These are phyloP conservation scores for Phalacrocorax aristotelis DNA, from an alignment of 2,113 vertebrate genomes.

Conservation along the genomic window DNA sequence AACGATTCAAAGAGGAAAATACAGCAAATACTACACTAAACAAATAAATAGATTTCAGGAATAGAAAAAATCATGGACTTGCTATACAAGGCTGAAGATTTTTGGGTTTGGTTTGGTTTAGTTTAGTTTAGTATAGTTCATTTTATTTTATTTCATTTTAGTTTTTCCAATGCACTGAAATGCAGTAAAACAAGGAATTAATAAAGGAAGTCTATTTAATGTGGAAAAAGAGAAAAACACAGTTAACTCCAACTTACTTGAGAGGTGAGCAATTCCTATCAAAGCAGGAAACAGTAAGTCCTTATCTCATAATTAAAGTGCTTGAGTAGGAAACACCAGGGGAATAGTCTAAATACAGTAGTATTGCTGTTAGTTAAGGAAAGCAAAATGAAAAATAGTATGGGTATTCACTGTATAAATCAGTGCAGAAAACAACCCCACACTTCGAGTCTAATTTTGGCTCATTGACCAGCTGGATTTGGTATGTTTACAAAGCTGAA, in stretches of 20 bases:
- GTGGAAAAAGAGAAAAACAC: not conserved
- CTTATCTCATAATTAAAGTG: constrained; percentile 51
- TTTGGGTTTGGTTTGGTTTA: not conserved
- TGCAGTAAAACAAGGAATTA: not conserved
- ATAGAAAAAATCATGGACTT: not conserved
- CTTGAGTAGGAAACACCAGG: not conserved
- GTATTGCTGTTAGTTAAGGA: not conserved
- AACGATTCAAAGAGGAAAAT: not conserved
- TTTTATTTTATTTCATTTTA: not conserved
- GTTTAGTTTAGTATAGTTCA: not conserved
- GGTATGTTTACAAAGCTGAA: not conserved
- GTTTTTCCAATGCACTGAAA: not conserved
- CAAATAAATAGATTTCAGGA: not conserved
- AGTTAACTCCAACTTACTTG: not conserved
- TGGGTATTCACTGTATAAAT: not conserved
- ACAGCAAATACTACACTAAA: not conserved
- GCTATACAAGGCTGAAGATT: not conserved
- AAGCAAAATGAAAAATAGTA: not conserved
- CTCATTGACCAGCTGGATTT: not conserved
- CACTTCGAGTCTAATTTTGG: not conserved
- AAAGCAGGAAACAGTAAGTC: constrained; percentile 29
- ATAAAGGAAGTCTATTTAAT: not conserved
- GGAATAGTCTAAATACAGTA: constrained; percentile 5
- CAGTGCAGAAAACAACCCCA: not conserved
- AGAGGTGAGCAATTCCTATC: constrained; percentile 22